Conservation (phyloP, 1,140 invertebrate species). For the Atopsyche davidsoni region DNA sequence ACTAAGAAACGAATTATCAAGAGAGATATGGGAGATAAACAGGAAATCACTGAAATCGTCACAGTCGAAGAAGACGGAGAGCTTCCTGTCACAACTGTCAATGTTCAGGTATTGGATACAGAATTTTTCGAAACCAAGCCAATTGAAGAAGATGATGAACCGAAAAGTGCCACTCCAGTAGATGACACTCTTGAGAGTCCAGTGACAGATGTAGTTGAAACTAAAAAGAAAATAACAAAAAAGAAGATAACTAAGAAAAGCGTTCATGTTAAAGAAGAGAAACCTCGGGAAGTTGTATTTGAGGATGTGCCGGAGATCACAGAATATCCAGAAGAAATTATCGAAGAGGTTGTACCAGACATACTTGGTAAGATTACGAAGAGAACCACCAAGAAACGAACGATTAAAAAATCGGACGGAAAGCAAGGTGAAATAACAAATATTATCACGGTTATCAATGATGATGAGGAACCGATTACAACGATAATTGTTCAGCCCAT, state of each 20-base stretch:
- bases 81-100: slow-evolving; percentile 34
- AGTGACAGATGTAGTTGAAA: slow-evolving; percentile 14
- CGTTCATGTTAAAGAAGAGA: slow-evolving; percentile 16
- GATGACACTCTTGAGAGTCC: slow-evolving; percentile 29
- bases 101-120: slow-evolving; percentile 43
- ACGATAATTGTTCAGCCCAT: slow-evolving; percentile 29
- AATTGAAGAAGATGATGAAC: slow-evolving; percentile 18
- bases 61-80: slow-evolving; percentile 39
- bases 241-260: slow-evolving; percentile 8
- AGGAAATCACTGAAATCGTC: slow-evolving; percentile 37
- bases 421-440: slow-evolving; percentile 31
- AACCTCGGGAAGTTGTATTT: slow-evolving; percentile 29
- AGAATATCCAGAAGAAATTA: slow-evolving; percentile 30
- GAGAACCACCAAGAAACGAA: no score
- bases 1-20: slow-evolving; percentile 34
- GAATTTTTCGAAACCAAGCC: slow-evolving; percentile 31
- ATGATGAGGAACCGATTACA: slow-evolving; percentile 34
- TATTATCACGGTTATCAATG: slow-evolving; percentile 34
- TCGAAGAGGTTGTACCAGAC: slow-evolving; percentile 24
- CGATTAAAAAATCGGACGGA: slow-evolving; percentile 33
- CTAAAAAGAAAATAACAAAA: slow-evolving; percentile 6
- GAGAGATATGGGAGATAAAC: slow-evolving; percentile 34
- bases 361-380: no score
- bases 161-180: slow-evolving; percentile 14
- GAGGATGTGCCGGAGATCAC: slow-evolving; percentile 31